A percentile compares a stretch with the other conserved stretches of the same genome.
phyloP scores from a whole-genome alignment of 2,797 vertebrate species.

The Remorina albescens region DNA sequence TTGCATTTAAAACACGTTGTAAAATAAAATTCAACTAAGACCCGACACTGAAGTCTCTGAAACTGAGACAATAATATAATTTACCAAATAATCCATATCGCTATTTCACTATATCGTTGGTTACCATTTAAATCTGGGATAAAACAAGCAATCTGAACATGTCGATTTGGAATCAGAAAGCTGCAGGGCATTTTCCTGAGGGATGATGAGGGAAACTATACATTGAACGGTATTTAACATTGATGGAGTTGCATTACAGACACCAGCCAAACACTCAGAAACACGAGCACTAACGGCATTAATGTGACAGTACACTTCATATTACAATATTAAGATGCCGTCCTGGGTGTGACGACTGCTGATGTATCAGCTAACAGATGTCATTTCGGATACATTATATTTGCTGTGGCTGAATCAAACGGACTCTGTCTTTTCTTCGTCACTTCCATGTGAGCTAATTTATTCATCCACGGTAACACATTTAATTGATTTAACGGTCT shows the following conservation, averaged over 20 bases:
- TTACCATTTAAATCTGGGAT: not conserved
- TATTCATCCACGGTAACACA: too few relatives aligned
- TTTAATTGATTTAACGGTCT: too few relatives aligned
- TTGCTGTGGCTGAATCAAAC: not conserved
- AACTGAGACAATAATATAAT: not conserved
- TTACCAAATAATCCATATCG: not conserved
- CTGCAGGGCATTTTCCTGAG: not conserved
- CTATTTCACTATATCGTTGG: too few relatives aligned
- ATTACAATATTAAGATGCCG: not conserved
- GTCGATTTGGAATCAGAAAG: not conserved
- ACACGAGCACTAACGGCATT: accelerated
- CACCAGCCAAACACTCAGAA: not conserved
- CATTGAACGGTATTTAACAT: not conserved
- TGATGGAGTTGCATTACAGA: too few relatives aligned
- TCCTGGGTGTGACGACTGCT: not conserved
- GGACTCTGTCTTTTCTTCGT: not conserved
- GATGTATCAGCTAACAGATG: not conserved
- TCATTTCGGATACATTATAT: not conserved
- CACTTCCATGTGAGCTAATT: too few relatives aligned
- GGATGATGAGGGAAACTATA: too few relatives aligned
- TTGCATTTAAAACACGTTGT: not conserved
- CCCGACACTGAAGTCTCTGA: not conserved
- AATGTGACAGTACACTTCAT: not conserved
- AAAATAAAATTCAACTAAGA: not conserved
- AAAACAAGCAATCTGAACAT: too few relatives aligned